A percentile compares a stretch with the other conserved stretches of the same genome.
Evolutionary conservation across 2,113 vertebrate species (phyloP).

Genomic region (Elephas maximus): DNA sequence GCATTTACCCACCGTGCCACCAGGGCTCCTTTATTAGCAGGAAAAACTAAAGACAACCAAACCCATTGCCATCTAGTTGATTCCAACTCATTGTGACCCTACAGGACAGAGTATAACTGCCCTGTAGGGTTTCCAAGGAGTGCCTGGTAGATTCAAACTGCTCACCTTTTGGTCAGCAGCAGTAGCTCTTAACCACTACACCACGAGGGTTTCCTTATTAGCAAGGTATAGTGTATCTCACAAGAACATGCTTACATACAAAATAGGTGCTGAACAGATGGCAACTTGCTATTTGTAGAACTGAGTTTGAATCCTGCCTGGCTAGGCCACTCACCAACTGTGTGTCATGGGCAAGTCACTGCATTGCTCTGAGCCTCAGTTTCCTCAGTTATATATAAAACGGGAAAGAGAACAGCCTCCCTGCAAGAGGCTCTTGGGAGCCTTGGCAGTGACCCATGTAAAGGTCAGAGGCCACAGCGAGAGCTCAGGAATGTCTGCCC

Average conservation of each 20-base stretch:
- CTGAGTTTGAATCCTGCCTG: background rate
- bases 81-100: no score
- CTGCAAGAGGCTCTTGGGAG: accelerated
- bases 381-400: background rate
- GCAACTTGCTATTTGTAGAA: background rate
- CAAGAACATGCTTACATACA: background rate
- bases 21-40: no score
- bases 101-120: no score
- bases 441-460: background rate
- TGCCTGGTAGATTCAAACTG: no score
- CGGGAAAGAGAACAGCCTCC: background rate
- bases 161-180: no score
- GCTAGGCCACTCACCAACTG: background rate
- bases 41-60: no score
- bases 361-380: background rate
- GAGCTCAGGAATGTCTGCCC: accelerated
- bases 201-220: no score
- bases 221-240: background rate
- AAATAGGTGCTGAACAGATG: background rate
- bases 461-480: background rate
- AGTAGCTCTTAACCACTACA: no score
- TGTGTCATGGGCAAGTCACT: background rate
- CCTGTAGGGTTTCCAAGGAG: no score
- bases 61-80: no score
- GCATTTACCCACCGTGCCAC: no score